Evolutionary conservation across 2,797 vertebrate species (phyloP).

Genomic region (Arctocebus calabarensis): DNA sequence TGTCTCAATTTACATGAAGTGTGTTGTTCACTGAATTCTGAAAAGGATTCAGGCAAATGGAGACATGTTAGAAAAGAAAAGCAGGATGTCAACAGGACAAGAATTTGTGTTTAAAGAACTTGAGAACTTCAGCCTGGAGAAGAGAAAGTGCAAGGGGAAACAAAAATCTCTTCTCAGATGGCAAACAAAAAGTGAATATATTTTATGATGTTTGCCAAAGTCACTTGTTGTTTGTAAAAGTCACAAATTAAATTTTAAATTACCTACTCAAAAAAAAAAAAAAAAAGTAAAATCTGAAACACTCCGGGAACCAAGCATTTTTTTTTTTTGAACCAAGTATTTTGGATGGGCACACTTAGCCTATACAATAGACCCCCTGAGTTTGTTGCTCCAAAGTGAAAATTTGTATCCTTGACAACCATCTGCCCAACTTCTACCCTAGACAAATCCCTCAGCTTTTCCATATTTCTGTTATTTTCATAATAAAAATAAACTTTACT

Average conservation of each 20-base stretch:
- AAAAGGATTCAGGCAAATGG: not conserved
- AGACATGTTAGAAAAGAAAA: not conserved
- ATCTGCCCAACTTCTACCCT: no score
- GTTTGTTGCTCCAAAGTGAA: no score
- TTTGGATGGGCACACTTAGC: no score
- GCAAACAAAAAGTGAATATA: not conserved
- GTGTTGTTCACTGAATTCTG: not conserved
- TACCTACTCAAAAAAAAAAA: not conserved
- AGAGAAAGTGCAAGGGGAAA: not conserved
- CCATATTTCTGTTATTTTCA: no score
- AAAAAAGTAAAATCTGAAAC: no score
- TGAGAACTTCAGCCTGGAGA: not conserved
- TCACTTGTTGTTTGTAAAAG: no score
- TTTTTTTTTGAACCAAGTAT: no score
- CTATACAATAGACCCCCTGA: no score
- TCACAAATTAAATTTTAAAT: constrained; percentile 69
- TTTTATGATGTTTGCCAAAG: constrained; percentile 82
- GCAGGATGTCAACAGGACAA: not conserved
- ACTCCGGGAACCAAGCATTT: no score
- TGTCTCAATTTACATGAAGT: not conserved
- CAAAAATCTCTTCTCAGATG: not conserved
- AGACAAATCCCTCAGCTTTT: no score
- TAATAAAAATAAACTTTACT: no score
- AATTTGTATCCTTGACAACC: no score
- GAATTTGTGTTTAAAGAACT: constrained; percentile 31